Base-by-base conservation (phyloP, 2,888 invertebrate species). In the Drosophila nigritarsus region DNA sequence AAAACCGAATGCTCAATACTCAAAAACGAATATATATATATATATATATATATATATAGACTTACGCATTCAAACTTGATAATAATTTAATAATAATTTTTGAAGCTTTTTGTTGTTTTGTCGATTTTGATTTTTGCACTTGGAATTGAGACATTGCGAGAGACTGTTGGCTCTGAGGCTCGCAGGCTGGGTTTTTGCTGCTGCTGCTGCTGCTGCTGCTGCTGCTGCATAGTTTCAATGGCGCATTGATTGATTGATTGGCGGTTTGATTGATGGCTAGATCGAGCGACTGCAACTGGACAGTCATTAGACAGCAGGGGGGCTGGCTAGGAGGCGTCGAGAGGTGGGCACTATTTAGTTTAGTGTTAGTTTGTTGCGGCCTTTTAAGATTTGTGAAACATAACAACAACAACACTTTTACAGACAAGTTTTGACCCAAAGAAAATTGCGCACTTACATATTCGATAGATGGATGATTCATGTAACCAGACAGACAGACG, bases 221-320 rank as follows among this genome's bases (percentile, higher is more conserved):
- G n/a, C 30, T 42, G 60, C 69, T 79, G 80, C 66, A 71, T 83
- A 66, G 62, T 78, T 81, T 84, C 83, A 88, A 87, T 87, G 79
- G 85, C 77, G 61, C 53, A 59, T 67, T 87, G 87, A 80, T 87
- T 71, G 83, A 80, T 66, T 81, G 80, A 73, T 67, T 36, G 15
- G 15, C 20, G 56, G 60, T 72, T 64, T 48, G 86, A 83, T 73
- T 71, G 69, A 65, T 53, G 65, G 69, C 62, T 30, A 58, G 64
- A 71, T 60, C 65, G 75, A 75, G 65, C 64, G 75, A 61, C 56
- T 73, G 80, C 77, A 75, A 50, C 65, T 54, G 79, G 50, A 66
- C 65, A 76, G 62, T 76, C 77, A 75, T 79, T 75, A 66, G 77
- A 66, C 77, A 75, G 75, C 75, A 40, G 34, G 54, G 15, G 50